A percentile compares a stretch with the other conserved stretches of the same genome.
Conservation (phyloP, 1,140 invertebrate species). For the Eurosta solidaginis region DNA sequence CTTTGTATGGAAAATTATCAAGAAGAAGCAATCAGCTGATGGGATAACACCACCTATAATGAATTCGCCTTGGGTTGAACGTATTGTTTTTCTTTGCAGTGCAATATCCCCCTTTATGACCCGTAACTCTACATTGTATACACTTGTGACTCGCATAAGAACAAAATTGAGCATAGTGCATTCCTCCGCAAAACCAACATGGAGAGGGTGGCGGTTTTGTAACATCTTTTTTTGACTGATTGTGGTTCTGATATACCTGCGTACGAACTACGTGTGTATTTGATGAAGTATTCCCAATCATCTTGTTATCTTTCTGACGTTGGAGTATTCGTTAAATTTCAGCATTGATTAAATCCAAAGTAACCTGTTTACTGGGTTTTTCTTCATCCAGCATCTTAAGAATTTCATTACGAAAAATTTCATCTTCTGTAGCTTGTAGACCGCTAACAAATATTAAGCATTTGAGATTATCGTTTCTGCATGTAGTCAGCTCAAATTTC, state of each 20-base stretch:
- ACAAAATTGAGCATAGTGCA: too few species aligned
- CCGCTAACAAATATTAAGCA: constrained; percentile 13
- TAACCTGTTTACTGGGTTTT: too few species aligned
- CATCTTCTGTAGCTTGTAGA: neutral
- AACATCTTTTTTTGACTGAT: too few species aligned
- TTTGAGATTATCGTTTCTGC: neutral
- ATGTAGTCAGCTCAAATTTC: neutral
- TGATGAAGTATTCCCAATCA: neutral
- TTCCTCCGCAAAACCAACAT: too few species aligned
- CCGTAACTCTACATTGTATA: too few species aligned
- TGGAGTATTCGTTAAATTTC: constrained; percentile 22
- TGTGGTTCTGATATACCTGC: neutral
- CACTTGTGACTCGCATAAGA: too few species aligned
- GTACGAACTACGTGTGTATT: constrained; percentile 1
- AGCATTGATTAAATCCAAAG: neutral
- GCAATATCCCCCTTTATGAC: too few species aligned
- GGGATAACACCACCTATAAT: too few species aligned
- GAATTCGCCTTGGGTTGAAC: too few species aligned
- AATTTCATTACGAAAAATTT: constrained; percentile 17
- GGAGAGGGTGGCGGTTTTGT: too few species aligned
- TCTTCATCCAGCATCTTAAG: constrained; percentile 25
- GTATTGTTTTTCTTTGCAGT: neutral
- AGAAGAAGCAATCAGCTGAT: too few species aligned
- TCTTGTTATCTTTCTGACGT: neutral
- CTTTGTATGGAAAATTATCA: too few species aligned